Base-by-base conservation (phyloP, 1,140 invertebrate species). In the Macrotrachela quadricornifera region DNA sequence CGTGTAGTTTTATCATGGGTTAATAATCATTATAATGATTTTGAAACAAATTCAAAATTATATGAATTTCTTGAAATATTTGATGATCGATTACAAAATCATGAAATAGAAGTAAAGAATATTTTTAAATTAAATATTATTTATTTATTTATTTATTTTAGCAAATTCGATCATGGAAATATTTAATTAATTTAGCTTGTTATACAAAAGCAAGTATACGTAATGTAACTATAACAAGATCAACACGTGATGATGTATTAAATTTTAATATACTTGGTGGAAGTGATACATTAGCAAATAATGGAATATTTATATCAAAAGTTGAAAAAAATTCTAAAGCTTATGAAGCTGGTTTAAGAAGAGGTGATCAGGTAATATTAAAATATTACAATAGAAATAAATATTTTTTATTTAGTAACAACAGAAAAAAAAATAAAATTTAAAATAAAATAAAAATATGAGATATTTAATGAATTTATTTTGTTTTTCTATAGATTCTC, bases 21-120 rank as follows among this genome's bases (percentile, higher is more conserved):
- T 0, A 96, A 95, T 66, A 96, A 95, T 69, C 91, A 97, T 72
- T 97, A 96, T 64, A 94, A 88, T 21, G 92, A 97, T 67, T 99
- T 97, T 72, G 92, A 99, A 71, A 88, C 80, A 9, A 83, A 91
- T 72, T 80, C 84, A 36, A 78, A 79, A 39, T 91, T 97, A 86
- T 91, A 91, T 78, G 85, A 88, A 58, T 91, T 94, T 64, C 70
- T 97, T 45, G 87, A 95, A 68, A 79, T 79, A 49, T 96, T 96
- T 73, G 15, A 55, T 67, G 11, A 53, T 71, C 10, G 36, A 13
- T 14, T 55, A 58, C 17, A 61, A 71, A 65, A 58, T 58, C 53
- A 65, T 71, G 67, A 58, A 58, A n/a, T 65, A 66, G n/a, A 78
- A 80, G 68, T 70, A 76, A 53, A 70, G 79, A 55, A 72, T 97